A percentile compares a stretch with the other conserved stretches of the same genome.
Evolutionary conservation across 2,888 invertebrate genomes (phyloP).

Genomic region (Teleogryllus oceanicus): DNA sequence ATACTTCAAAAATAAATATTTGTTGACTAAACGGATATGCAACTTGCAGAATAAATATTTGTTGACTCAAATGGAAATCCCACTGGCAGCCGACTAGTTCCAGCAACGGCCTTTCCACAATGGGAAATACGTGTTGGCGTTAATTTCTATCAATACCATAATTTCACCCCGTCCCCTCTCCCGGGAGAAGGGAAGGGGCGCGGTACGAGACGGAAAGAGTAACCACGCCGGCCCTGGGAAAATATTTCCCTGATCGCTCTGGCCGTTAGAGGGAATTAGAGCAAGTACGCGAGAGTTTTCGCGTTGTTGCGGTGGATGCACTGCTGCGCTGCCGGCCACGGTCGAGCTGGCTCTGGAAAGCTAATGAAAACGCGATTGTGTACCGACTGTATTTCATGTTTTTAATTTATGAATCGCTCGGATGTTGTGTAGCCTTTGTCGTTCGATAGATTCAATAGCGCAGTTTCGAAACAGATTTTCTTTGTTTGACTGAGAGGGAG

Average conservation of each 20-base stretch:
- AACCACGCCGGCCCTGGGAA: background rate
- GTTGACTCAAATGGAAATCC: slow-evolving; percentile 10
- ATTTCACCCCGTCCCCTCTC: slow-evolving; percentile 6
- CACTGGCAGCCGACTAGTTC: background rate
- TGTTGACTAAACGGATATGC: slow-evolving; percentile 18
- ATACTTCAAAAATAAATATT: slow-evolving; percentile 18
- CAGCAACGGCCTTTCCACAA: background rate
- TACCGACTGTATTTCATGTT: slow-evolving; percentile 18
- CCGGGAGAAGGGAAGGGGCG: background rate
- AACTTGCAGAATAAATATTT: slow-evolving; percentile 18
- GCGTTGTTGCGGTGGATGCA: slow-evolving; percentile 7
- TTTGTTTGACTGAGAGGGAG: slow-evolving; percentile 3
- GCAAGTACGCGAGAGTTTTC: background rate
- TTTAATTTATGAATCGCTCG: slow-evolving; percentile 9
- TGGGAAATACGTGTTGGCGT: slow-evolving; percentile 18
- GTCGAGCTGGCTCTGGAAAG: background rate
- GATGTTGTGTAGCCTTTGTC: background rate
- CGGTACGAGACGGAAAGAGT: background rate
- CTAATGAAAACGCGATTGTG: slow-evolving; percentile 18
- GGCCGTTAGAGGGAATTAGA: slow-evolving; percentile 9
- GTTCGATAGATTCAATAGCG: slow-evolving; percentile 18
- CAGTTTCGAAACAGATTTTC: slow-evolving; percentile 8
- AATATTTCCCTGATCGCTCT: background rate
- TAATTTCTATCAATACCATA: slow-evolving; percentile 18
- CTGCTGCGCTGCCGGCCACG: background rate